Evolutionary conservation across 1,140 invertebrate genomes (phyloP).

Genomic region (Monochamus saltuarius): DNA sequence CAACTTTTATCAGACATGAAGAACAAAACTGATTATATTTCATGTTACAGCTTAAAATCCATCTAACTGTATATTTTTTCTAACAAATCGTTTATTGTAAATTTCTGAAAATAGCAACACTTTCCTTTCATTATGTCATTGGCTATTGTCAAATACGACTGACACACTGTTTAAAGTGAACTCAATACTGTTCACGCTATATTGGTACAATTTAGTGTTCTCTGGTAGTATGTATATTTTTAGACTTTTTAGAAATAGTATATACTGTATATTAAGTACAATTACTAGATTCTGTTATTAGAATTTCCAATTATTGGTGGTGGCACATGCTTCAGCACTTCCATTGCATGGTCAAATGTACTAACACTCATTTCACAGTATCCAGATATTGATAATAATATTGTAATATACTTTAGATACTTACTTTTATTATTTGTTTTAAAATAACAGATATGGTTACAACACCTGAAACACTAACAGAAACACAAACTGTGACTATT

Average conservation of each 20-base stretch:
- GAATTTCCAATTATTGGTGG: neutral
- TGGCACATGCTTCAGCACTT: conserved; percentile 1
- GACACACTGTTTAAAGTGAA: conserved; percentile 35
- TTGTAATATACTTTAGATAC: conserved; percentile 35
- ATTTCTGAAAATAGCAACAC: conserved; percentile 49
- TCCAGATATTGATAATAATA: conserved; percentile 21
- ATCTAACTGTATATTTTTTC: conserved; percentile 47
- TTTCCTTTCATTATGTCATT: conserved; percentile 20
- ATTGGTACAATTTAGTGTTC: neutral
- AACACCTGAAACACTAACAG: conserved; percentile 50
- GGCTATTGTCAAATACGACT: conserved; percentile 39
- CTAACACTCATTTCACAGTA: conserved; percentile 26
- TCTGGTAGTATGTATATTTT: neutral
- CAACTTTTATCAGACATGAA: conserved; percentile 26
- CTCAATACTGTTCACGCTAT: conserved; percentile 32
- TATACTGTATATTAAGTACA: neutral
- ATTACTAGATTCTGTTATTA: conserved; percentile 10
- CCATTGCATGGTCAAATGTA: conserved; percentile 28
- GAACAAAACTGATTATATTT: conserved; percentile 31
- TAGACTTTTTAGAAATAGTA: too few species aligned
- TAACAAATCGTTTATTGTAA: conserved; percentile 37
- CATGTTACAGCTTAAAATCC: conserved; percentile 39
- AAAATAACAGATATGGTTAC: conserved; percentile 51
- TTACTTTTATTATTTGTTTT: conserved; percentile 43
- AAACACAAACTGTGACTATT: conserved; percentile 48